phyloP scores from a whole-genome alignment of 2,797 vertebrate species.

The Danio aesculapii region DNA sequence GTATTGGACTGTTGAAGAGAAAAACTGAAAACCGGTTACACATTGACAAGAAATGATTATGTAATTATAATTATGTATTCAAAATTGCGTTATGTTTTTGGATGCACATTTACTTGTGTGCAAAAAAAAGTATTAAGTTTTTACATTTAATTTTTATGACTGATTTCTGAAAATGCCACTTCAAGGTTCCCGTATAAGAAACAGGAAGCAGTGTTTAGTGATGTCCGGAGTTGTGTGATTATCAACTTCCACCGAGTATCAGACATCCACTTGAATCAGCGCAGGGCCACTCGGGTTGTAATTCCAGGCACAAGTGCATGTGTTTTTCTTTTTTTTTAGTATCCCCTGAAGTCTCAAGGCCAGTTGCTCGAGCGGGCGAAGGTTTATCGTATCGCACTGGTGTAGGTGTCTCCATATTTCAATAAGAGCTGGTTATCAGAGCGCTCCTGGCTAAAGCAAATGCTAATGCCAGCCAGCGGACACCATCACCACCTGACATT shows the following conservation, averaged over 20 bases:
- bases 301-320: constrained; percentile 73
- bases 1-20: no score
- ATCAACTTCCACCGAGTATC: background rate
- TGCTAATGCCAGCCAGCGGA: constrained; percentile 88
- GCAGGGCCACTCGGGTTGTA: constrained; percentile 66
- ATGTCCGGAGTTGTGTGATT: background rate
- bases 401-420: constrained; percentile 64
- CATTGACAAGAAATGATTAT: no score
- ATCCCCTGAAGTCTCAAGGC: constrained; percentile 60
- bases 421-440: constrained; percentile 67
- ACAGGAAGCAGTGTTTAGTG: no score
- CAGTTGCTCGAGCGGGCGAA: constrained; percentile 72
- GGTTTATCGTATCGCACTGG: constrained; percentile 78
- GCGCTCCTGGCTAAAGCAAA: constrained; percentile 80
- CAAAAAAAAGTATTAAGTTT: no score
- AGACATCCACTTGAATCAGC: constrained; percentile 2
- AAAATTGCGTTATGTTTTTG: no score
- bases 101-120: no score
- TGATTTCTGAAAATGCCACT: no score
- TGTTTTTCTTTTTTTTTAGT: constrained; percentile 44
- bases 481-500: constrained; percentile 89
- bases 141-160: no score
- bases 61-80: no score
- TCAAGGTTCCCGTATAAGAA: no score
- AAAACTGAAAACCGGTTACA: no score